A percentile compares a stretch with the other conserved stretches of the same genome.
Evolutionary conservation across 2,113 vertebrate species (phyloP).

Genomic region (Platysternon megacephalum): DNA sequence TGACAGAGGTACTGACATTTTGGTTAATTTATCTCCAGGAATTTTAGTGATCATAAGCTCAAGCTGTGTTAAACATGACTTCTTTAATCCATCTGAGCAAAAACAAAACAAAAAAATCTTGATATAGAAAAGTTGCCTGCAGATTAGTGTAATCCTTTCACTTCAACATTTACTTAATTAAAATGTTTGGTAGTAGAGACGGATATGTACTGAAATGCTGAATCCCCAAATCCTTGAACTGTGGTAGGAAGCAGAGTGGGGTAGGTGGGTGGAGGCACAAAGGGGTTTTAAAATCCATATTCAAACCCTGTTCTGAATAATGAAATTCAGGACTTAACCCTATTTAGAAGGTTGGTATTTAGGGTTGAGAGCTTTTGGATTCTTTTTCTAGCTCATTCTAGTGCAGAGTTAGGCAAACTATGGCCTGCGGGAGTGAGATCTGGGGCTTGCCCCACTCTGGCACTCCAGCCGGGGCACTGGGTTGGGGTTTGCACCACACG

Average conservation of each 20-base stretch:
- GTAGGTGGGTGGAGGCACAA: no score
- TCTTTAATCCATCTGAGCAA: background rate
- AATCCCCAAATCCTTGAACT: background rate
- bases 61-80: background rate
- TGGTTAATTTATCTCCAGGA: background rate
- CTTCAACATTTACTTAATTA: background rate
- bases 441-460: no score
- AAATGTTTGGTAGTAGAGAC: background rate
- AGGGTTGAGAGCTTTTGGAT: background rate
- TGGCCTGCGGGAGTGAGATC: no score
- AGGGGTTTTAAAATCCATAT: background rate
- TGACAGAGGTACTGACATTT: constrained; percentile 60
- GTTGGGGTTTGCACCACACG: no score
- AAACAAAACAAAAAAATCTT: accelerated
- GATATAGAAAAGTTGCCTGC: background rate
- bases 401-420: background rate
- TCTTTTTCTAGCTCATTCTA: background rate
- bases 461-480: no score
- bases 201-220: background rate
- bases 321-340: background rate
- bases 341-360: background rate
- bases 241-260: background rate
- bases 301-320: background rate
- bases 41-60: background rate
- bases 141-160: background rate